phyloP scores from a whole-genome alignment of 2,113 vertebrate genomes.

The Seriola rivoliana region DNA sequence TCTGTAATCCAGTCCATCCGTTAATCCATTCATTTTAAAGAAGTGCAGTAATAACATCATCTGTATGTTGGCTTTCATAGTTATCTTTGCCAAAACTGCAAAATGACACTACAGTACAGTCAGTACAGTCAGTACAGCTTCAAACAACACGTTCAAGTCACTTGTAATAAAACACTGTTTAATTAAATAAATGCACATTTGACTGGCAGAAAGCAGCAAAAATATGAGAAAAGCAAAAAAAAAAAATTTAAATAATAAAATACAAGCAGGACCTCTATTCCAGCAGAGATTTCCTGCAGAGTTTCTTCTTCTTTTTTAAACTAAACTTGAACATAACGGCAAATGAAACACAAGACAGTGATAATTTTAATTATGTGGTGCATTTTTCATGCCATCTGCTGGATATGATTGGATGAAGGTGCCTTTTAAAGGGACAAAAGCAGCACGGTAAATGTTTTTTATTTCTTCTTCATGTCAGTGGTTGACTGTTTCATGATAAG shows the following conservation, averaged over 20 bases:
- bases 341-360: not conserved
- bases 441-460: not conserved
- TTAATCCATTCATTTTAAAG: too few species aligned
- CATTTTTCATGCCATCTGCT: conserved; percentile 20
- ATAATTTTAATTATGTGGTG: not conserved
- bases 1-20: too few species aligned
- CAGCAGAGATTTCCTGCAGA: not conserved
- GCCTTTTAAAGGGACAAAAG: conserved; percentile 1
- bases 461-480: not conserved
- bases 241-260: not conserved
- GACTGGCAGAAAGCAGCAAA: not conserved
- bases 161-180: not conserved
- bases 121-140: not conserved
- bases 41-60: too few species aligned
- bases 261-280: not conserved
- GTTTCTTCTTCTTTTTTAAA: not conserved
- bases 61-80: too few species aligned
- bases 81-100: too few species aligned
- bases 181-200: not conserved
- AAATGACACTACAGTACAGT: too few species aligned
- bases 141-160: not conserved
- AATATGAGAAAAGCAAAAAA: not conserved
- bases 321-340: not conserved
- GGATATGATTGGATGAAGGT: not conserved
- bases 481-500: not conserved